These are phyloP conservation scores for Gymnothorax reevesii DNA, from an alignment of 2,797 vertebrate species.

Conservation along the genomic window DNA sequence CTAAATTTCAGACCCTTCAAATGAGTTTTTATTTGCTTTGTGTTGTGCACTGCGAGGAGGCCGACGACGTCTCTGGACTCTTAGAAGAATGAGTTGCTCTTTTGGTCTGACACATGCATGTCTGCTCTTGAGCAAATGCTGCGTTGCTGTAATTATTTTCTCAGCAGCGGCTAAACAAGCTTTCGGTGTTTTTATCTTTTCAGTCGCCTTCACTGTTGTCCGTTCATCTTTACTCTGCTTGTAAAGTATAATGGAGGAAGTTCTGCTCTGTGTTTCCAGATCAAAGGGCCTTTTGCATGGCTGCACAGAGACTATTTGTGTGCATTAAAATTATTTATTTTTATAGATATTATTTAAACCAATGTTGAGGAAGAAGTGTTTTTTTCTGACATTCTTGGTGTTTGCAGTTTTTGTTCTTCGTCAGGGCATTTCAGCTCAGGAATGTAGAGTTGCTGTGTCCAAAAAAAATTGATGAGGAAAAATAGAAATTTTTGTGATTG, in stretches of 20 bases:
- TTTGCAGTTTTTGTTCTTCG: neutral
- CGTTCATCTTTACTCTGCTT: neutral
- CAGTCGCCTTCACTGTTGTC: neutral
- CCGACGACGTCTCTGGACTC: slow-evolving; percentile 65
- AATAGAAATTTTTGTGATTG: neutral
- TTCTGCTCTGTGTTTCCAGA: neutral
- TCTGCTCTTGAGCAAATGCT: slow-evolving; percentile 66
- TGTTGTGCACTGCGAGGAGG: slow-evolving; percentile 60
- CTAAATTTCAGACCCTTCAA: slow-evolving; percentile 70
- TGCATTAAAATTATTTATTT: neutral
- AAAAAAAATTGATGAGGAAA: neutral
- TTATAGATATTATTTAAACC: neutral
- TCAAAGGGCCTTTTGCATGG: neutral
- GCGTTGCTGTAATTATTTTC: slow-evolving; percentile 65
- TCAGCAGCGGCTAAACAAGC: slow-evolving; percentile 55
- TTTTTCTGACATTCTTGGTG: neutral
- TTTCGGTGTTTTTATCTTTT: neutral
- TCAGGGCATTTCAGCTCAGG: neutral
- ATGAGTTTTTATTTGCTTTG: slow-evolving; percentile 65
- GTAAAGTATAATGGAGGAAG: neutral
- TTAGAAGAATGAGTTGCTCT: slow-evolving; percentile 66
- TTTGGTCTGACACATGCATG: slow-evolving; percentile 61
- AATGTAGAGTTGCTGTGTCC: neutral
- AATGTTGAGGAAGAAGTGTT: neutral
- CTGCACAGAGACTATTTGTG: neutral